Conservation (phyloP, 2,888 invertebrate genomes). For the Conomelus anceps region DNA sequence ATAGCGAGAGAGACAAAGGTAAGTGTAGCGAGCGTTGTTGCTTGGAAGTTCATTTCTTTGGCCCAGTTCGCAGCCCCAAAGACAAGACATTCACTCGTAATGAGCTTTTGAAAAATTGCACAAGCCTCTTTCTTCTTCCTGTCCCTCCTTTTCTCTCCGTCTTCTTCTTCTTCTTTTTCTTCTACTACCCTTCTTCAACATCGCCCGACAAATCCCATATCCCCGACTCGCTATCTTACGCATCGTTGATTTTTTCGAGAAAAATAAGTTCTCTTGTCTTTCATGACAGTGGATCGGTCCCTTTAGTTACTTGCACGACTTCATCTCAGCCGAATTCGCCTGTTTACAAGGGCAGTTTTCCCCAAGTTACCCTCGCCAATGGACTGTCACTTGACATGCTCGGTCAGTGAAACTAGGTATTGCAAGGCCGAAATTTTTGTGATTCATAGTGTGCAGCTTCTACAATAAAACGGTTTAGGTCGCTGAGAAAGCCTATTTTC, state of each 20-base stretch:
- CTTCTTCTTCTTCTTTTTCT: not conserved
- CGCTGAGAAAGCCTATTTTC: too few species aligned
- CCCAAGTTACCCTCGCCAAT: not conserved
- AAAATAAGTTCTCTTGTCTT: not conserved
- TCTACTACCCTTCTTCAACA: not conserved
- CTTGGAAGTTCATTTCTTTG: not conserved
- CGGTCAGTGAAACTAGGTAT: not conserved
- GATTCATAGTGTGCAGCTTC: too few species aligned
- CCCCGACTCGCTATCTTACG: not conserved
- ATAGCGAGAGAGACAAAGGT: not conserved
- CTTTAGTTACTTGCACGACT: not conserved
- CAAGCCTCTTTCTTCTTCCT: not conserved
- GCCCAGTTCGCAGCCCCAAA: not conserved
- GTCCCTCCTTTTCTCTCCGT: not conserved
- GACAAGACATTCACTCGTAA: conserved; percentile 14
- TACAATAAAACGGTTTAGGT: too few species aligned
- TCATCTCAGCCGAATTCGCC: not conserved
- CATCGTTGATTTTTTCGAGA: not conserved
- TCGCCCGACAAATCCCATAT: not conserved
- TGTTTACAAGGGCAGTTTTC: not conserved
- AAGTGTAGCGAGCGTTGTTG: not conserved
- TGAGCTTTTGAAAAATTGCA: conserved; percentile 13
- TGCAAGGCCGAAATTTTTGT: too few species aligned
- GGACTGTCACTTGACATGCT: not conserved
- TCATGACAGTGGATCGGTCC: not conserved